A percentile compares a stretch with the other conserved stretches of the same genome.
Conservation (phyloP, 2,113 vertebrate species). For the Pristiophorus japonicus region DNA sequence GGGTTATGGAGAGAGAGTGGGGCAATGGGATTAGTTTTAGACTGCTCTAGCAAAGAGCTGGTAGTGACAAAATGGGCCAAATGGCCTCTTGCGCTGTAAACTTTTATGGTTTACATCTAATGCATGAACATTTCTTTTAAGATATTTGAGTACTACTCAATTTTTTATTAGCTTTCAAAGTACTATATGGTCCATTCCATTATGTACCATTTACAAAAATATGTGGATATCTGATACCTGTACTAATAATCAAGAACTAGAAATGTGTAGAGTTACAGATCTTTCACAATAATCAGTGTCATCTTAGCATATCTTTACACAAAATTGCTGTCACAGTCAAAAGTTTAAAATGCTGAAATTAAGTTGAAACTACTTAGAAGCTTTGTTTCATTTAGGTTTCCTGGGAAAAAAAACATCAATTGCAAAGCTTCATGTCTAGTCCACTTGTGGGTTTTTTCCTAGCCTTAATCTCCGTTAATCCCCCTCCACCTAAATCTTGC, state of each 20-base stretch:
- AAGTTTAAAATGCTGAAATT: neutral
- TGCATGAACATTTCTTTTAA: neutral
- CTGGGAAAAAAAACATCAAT: neutral
- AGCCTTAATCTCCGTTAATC: neutral
- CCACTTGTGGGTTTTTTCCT: neutral
- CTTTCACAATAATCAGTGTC: neutral
- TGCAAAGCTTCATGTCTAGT: neutral
- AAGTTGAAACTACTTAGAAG: neutral
- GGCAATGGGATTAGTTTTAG: too few relatives aligned
- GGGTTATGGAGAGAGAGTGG: too few relatives aligned
- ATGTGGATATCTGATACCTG: neutral
- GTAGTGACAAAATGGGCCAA: neutral
- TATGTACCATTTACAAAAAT: neutral
- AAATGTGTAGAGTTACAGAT: neutral
- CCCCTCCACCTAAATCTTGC: neutral
- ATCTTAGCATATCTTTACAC: neutral
- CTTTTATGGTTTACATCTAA: neutral
- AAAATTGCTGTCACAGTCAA: neutral
- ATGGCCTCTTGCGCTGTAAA: neutral
- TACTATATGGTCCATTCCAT: neutral
- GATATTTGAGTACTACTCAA: neutral
- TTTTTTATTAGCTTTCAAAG: neutral
- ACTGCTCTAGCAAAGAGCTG: neutral
- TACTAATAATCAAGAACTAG: neutral
- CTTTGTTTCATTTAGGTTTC: neutral